A percentile compares a stretch with the other conserved stretches of the same genome.
Evolutionary conservation across 2,113 vertebrate genomes (phyloP).

Genomic region (Maccullochella peelii): DNA sequence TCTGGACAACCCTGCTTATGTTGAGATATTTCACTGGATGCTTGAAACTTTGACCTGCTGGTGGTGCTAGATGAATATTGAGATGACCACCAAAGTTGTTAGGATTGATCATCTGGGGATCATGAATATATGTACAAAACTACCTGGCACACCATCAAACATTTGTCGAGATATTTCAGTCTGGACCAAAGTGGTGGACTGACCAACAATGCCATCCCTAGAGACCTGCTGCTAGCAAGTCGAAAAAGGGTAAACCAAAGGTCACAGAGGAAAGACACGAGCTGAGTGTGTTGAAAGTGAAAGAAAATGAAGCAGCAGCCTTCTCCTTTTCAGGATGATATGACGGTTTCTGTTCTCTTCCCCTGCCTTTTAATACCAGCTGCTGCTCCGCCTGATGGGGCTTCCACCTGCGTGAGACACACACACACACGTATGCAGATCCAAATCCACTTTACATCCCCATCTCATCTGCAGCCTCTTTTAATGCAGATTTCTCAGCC

Average conservation of each 20-base stretch:
- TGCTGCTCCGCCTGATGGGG: conserved; percentile 17
- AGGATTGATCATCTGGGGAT: no score
- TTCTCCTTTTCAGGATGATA: background rate
- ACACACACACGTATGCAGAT: background rate
- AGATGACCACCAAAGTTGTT: background rate
- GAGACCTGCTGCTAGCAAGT: no score
- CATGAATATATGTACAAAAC: background rate
- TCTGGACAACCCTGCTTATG: no score
- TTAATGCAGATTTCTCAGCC: conserved; percentile 44
- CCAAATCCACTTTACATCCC: background rate
- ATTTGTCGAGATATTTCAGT: background rate
- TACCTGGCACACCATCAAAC: no score
- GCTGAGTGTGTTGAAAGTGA: background rate
- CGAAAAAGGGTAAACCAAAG: background rate
- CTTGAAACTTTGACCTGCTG: no score
- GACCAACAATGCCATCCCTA: background rate
- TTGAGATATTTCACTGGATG: no score
- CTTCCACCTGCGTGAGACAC: conserved; percentile 8
- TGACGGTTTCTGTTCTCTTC: conserved; percentile 1
- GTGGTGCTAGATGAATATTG: background rate
- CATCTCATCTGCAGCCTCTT: conserved; percentile 13
- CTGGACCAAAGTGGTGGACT: background rate
- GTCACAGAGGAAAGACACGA: background rate
- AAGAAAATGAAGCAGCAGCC: background rate
- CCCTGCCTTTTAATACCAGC: conserved; percentile 9